A percentile compares a stretch with the other conserved stretches of the same genome.
phyloP scores from a whole-genome alignment of 2,888 invertebrate species.

The Taphrorychus bicolor region DNA sequence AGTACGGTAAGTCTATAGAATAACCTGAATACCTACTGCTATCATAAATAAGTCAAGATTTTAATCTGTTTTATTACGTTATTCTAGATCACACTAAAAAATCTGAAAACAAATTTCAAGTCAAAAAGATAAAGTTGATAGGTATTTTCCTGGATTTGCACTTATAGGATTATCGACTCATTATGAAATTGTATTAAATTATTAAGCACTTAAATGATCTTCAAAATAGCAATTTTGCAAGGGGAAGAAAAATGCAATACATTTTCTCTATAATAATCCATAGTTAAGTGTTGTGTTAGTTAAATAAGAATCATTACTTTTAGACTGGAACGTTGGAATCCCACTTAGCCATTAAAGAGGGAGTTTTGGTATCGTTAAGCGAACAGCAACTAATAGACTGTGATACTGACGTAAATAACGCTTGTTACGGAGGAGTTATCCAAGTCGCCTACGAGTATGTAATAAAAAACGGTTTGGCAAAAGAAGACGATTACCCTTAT shows the following conservation, averaged over 20 bases:
- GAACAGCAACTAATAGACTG: conserved; percentile 58
- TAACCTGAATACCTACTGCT: no score
- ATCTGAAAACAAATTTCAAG: no score
- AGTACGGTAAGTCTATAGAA: conserved; percentile 24
- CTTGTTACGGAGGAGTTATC: conserved; percentile 57
- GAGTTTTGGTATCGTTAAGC: conserved; percentile 54
- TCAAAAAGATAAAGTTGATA: no score
- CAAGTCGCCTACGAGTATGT: conserved; percentile 57
- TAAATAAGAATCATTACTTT: neutral
- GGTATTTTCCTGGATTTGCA: no score
- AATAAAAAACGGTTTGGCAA: conserved; percentile 54
- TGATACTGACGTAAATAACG: conserved; percentile 53
- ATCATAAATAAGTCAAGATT: no score
- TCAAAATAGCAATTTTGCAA: no score
- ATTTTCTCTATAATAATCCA: neutral
- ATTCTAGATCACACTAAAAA: no score
- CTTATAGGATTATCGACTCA: no score
- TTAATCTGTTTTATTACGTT: no score
- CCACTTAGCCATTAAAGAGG: conserved; percentile 38
- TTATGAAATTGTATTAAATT: no score
- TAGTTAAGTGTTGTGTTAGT: neutral
- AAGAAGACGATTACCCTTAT: conserved; percentile 56
- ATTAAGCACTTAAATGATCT: no score
- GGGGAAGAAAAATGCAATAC: no score
- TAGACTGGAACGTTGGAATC: conserved; percentile 54